These are phyloP conservation scores for Anastatus disparis DNA, from an alignment of 1,140 invertebrate species.

Conservation along the genomic window DNA sequence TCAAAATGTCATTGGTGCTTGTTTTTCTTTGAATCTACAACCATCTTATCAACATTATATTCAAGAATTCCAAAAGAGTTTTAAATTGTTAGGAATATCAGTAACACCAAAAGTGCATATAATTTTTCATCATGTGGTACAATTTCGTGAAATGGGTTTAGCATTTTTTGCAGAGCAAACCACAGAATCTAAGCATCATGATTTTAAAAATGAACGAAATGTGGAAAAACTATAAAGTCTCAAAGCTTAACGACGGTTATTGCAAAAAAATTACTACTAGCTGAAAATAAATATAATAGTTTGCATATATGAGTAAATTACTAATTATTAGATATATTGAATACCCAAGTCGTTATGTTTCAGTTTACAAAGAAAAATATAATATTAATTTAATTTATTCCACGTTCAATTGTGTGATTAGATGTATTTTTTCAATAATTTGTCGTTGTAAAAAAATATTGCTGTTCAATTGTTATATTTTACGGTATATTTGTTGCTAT, in stretches of 20 bases:
- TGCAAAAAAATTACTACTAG: constrained; percentile 2
- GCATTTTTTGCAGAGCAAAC: constrained; percentile 19
- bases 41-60: constrained; percentile 3
- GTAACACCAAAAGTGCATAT: constrained; percentile 12
- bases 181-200: constrained; percentile 15
- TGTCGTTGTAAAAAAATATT: background rate
- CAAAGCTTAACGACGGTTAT: background rate
- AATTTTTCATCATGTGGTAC: constrained; percentile 10
- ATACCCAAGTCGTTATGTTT: background rate
- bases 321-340: background rate
- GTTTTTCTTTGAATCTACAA: constrained; percentile 8
- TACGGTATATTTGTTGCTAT: background rate
- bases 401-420: background rate
- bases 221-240: constrained; percentile 18
- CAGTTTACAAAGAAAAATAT: background rate
- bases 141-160: constrained; percentile 10
- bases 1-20: background rate
- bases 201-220: constrained; percentile 9
- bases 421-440: background rate
- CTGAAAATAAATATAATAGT: constrained; percentile 5
- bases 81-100: background rate
- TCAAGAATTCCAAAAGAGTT: constrained; percentile 13
- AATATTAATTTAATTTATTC: background rate
- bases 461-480: background rate
- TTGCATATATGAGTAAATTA: background rate